Percentiles rank a stretch among this genome's conserved stretches.
Evolutionary conservation across 2,888 invertebrate species (phyloP).

Genomic region (Cremastinae sp.): DNA sequence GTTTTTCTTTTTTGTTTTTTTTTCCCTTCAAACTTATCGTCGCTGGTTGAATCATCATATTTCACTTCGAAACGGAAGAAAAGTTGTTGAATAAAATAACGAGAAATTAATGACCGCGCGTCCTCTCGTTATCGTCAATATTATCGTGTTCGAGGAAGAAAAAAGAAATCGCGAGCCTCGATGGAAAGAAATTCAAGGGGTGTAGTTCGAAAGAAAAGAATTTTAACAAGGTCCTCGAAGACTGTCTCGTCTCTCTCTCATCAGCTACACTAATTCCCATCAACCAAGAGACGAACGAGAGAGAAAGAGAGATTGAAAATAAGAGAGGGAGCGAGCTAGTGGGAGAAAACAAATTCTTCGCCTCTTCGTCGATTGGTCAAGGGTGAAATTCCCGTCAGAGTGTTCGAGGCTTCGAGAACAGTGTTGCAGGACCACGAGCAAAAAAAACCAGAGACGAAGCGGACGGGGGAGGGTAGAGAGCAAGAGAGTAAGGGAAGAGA

Average conservation of each 20-base stretch:
- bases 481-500: constrained; percentile 3
- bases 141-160: neutral
- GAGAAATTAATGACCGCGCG: constrained; percentile 22
- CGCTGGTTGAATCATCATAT: too few relatives aligned
- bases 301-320: neutral
- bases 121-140: constrained; percentile 1
- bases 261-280: constrained; percentile 48
- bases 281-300: constrained; percentile 5
- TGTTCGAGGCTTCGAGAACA: constrained; percentile 9
- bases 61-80: neutral
- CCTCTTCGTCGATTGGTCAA: constrained; percentile 39
- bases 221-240: constrained; percentile 52
- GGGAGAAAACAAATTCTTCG: constrained; percentile 1
- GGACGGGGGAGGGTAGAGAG: neutral
- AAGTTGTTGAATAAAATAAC: constrained; percentile 21
- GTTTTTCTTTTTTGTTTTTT: too few relatives aligned
- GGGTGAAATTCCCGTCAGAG: constrained; percentile 14
- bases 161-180: neutral
- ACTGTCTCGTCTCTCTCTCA: constrained; percentile 28
- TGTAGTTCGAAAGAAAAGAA: constrained; percentile 36
- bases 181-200: neutral
- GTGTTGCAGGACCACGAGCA: constrained; percentile 5
- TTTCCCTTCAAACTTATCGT: too few relatives aligned
- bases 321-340: too few relatives aligned
- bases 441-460: constrained; percentile 26